Base-by-base conservation (phyloP, 2,888 invertebrate genomes). In the Leptodirus hochenwartii region DNA sequence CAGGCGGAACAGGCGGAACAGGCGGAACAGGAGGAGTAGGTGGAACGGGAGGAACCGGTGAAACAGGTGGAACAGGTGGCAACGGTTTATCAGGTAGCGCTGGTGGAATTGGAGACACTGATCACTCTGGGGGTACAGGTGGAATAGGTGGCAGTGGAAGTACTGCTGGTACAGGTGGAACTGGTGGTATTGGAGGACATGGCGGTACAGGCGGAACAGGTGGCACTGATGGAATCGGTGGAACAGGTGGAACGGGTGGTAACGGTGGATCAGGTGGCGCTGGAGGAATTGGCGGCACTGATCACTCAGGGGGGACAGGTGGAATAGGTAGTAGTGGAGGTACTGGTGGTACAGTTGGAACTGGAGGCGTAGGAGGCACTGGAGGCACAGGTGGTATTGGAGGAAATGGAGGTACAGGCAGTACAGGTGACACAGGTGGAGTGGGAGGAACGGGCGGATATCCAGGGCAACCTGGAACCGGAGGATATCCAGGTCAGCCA, bases 331-430 rank as follows among this genome's bases (percentile, higher is more conserved):
- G 33, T 4, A 36, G 42, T 4, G 40, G 37, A 2, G 37, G 27
- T 0, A 32, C 43, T 11, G 28, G 29, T 9, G 24, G 25, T 2
- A 9, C 15, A 2, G 14, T 11, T 10, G 14, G 23, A 6, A 15
- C 15, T 23, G 26, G 30, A 5, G 25, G 32, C 4, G 22, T 10
- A 10, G 29, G 26, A 10, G 29, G 34, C 10, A 17, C 11, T 5
- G 22, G 22, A 2, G 5, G 34, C 3, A 25, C 39, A 0, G 33
- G 33, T 2, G 11, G 30, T 5, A 14, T 36, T 16, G 38, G 41
- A 17, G 71, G 36, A 66, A 69, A 16, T 3, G 32, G 32, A 22
- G 27, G 31, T 4, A n/a, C 29, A 14, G 31, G 29, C 8, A 31
- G 34, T 11, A 31, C 26, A 2, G 35, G 35, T 5, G 13, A 12